phyloP scores from a whole-genome alignment of 2,113 vertebrate species.

The Otolemur garnettii region DNA sequence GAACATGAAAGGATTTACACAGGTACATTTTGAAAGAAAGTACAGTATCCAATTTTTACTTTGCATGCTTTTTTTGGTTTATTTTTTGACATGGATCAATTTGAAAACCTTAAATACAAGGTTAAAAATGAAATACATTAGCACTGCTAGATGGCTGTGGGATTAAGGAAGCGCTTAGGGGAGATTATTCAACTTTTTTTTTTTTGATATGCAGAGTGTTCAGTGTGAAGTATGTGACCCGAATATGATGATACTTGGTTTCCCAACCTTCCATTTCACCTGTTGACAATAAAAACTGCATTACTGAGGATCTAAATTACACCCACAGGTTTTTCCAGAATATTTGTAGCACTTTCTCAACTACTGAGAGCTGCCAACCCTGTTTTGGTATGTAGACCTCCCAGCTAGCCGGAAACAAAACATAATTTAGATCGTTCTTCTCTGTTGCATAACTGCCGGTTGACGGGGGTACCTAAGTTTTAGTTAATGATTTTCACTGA shows the following conservation, averaged over 20 bases:
- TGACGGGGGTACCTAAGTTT: constrained; percentile 38
- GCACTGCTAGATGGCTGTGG: background rate
- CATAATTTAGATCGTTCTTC: constrained; percentile 62
- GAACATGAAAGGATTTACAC: background rate
- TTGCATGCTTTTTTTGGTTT: background rate
- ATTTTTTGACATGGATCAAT: constrained; percentile 16
- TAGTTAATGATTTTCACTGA: constrained; percentile 65
- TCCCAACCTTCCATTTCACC: constrained; percentile 61
- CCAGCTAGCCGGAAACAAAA: constrained; percentile 73
- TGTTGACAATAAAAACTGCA: constrained; percentile 55
- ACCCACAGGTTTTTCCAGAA: constrained; percentile 70
- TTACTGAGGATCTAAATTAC: constrained; percentile 48
- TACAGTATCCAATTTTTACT: background rate
- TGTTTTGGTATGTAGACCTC: constrained; percentile 81
- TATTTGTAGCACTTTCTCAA: constrained; percentile 73
- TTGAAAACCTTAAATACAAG: constrained; percentile 20
- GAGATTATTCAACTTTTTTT: background rate
- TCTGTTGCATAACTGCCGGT: constrained; percentile 50
- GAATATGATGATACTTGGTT: constrained; percentile 19
- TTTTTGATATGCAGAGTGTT: background rate
- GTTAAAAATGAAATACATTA: background rate
- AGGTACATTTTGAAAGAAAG: background rate
- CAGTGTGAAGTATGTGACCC: background rate
- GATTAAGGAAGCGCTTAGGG: background rate
- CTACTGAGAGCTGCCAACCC: constrained; percentile 65